Percentiles rank a stretch among this genome's conserved stretches.
These are phyloP conservation scores for Lepidurus arcticus DNA, from an alignment of 1,140 invertebrate genomes.

Conservation along the genomic window DNA sequence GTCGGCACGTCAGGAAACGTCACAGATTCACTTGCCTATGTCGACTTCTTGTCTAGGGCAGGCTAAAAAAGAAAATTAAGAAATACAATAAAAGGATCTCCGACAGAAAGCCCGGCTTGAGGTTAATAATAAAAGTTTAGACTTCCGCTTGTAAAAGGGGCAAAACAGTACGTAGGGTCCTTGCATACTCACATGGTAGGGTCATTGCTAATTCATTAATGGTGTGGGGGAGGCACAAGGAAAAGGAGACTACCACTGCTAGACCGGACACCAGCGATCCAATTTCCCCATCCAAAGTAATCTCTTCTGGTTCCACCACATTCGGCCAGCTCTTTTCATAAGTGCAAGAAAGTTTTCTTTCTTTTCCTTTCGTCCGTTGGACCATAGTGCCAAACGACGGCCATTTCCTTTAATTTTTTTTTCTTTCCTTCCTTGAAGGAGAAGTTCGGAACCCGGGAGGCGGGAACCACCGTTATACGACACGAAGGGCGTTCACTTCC, in stretches of 20 bases:
- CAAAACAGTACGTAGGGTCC: no score
- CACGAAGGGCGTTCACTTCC: slow-evolving; percentile 10
- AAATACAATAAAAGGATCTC: no score
- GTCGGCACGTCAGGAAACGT: no score
- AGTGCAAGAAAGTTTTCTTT: neutral
- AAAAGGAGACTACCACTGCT: no score
- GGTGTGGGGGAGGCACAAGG: neutral
- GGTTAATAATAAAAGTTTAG: no score
- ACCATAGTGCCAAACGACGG: neutral
- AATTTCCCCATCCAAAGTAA: neutral
- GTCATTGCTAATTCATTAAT: neutral
- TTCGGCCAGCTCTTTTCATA: neutral
- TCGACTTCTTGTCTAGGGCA: no score
- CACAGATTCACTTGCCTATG: no score
- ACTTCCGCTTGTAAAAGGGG: no score
- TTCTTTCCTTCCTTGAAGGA: neutral
- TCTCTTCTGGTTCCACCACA: neutral
- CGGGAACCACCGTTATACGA: neutral
- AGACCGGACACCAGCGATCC: neutral
- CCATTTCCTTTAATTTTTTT: neutral
- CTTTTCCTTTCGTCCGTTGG: neutral
- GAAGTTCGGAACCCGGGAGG: neutral
- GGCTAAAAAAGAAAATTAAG: no score
- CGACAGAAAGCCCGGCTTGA: no score
- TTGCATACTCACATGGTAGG: neutral